Percentiles rank a stretch among this genome's conserved stretches.
These are phyloP conservation scores for Osmerus eperlanus DNA, from an alignment of 2,113 vertebrate genomes.

Conservation along the genomic window DNA sequence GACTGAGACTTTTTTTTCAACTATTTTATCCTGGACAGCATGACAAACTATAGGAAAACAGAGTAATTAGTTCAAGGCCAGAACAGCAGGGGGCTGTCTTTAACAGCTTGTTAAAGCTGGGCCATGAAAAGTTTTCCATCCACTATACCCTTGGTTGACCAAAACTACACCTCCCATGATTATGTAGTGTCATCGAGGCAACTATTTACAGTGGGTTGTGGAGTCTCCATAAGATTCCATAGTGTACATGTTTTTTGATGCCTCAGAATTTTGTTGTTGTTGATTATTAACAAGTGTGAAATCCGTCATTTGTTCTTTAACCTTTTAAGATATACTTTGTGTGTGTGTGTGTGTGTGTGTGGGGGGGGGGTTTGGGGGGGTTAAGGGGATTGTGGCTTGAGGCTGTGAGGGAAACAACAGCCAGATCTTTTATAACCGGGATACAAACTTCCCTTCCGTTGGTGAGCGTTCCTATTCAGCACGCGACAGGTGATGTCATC, in stretches of 20 bases:
- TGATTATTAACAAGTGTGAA: no score
- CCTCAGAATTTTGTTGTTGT: no score
- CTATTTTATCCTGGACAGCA: neutral
- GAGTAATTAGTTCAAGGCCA: neutral
- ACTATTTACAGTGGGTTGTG: no score
- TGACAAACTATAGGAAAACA: neutral
- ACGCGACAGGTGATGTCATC: constrained; percentile 39
- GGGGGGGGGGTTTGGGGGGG: neutral
- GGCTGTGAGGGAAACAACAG: constrained; percentile 30
- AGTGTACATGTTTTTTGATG: no score
- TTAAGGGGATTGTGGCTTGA: constrained; percentile 19
- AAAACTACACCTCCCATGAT: neutral
- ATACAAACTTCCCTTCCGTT: constrained; percentile 30
- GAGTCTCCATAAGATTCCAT: no score
- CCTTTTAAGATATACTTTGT: neutral
- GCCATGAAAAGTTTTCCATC: neutral
- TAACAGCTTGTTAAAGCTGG: neutral
- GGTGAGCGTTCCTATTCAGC: constrained; percentile 31
- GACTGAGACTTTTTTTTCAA: constrained; percentile 4
- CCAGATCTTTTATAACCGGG: constrained; percentile 24
- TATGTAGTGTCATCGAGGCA: no score
- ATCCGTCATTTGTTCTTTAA: no score
- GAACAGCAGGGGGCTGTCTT: neutral
- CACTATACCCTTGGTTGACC: neutral
- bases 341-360: neutral